Base-by-base conservation (phyloP, 2,888 invertebrate genomes). In the Zhuqinia jingwanae region DNA sequence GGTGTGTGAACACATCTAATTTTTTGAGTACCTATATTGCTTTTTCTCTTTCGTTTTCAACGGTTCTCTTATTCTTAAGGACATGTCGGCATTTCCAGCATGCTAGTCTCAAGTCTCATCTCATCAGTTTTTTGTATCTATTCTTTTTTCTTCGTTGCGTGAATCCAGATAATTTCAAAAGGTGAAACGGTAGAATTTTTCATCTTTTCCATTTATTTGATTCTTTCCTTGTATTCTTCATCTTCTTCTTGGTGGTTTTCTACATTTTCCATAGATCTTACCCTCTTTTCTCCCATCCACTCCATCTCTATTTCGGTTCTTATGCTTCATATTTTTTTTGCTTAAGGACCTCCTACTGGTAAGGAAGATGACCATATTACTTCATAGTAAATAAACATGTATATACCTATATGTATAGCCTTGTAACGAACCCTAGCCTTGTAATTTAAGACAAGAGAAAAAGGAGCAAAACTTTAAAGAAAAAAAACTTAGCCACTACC, bases 171-270 rank as follows among this genome's bases (percentile, higher is more conserved):
- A 83, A 76, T 83, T 83, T 83, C 27, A 63, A 76, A 76, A 53
- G n/a, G 73, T 58, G 63, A 73, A 82, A 73, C 60, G 58, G 82
- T 36, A 82, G 60, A 82, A 73, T 75, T 83, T 83, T 76, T 65
- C 83, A 73, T 60, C 60, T 27, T 58, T 27, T 22, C 73, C 60
- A 60, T 82, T 82, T 60, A 53, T 17, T 68, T 63, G n/a, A 13
- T 8, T 60, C 10, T 50, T 47, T 25, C 22, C 50, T 15, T 25
- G 45, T 36, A 60, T 60, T 45, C 68, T 36, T 76, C 83, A 76
- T 53, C 83, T 36, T 36, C n/a, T n/a, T n/a, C n/a, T 63, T 83
- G 45, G 83, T 65, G 83, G 83, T 83, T 83, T 63, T 73, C 81
- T 42, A 30, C 70, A 56, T 60, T 65, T 70, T 70, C 53, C 70